Conservation (phyloP, 2,888 invertebrate genomes). For the Dynastes tityus region DNA sequence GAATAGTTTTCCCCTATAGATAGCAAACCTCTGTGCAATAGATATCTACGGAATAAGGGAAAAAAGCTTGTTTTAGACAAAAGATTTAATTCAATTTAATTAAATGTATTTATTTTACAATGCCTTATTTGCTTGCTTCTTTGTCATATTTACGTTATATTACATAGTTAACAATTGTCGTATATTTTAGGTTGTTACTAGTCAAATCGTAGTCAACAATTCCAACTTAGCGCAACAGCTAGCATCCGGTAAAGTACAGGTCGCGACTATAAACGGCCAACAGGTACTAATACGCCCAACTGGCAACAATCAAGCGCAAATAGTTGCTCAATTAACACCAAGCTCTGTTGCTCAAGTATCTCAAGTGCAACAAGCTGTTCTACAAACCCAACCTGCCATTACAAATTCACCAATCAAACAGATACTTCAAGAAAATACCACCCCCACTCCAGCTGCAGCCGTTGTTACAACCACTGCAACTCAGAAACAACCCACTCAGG, state of each 20-base stretch:
- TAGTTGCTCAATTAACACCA: constrained; percentile 80
- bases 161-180: not conserved
- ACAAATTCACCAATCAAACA: constrained; percentile 52
- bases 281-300: constrained; percentile 87
- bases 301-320: constrained; percentile 85
- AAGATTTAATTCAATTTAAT: too few species aligned
- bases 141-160: not conserved
- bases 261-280: constrained; percentile 89
- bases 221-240: constrained; percentile 86
- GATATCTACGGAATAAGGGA: too few species aligned
- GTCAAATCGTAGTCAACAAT: constrained; percentile 85
- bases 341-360: constrained; percentile 61
- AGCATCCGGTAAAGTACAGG: constrained; percentile 86
- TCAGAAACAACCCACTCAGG: constrained; percentile 52
- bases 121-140: too few species aligned
- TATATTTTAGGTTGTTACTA: constrained; percentile 70
- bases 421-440: constrained; percentile 52
- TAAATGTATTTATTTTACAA: too few species aligned
- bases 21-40: too few species aligned
- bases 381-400: constrained; percentile 49
- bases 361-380: constrained; percentile 50
- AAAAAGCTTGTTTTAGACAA: too few species aligned
- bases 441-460: constrained; percentile 10
- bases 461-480: not conserved
- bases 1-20: too few species aligned